These are phyloP conservation scores for Benitochromis conjunctus DNA, from an alignment of 2,113 vertebrate species.

Conservation along the genomic window DNA sequence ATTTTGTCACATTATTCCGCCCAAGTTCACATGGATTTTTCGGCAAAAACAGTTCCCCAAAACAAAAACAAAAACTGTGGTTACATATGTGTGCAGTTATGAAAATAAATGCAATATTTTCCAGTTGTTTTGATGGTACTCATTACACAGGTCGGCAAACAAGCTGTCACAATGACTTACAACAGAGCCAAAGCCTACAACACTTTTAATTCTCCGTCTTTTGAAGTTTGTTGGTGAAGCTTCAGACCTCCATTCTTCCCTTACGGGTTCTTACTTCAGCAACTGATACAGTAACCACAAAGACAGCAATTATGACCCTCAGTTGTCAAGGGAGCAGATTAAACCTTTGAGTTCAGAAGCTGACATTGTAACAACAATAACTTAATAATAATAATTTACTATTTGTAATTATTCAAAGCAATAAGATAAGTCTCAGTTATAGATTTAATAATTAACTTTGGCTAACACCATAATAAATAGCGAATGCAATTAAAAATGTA, in stretches of 20 bases:
- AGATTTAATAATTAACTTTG: conserved; percentile 38
- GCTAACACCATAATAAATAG: conserved; percentile 2
- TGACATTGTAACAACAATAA: conserved; percentile 34
- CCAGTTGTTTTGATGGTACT: background rate
- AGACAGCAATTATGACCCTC: conserved; percentile 58
- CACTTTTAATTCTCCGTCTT: background rate
- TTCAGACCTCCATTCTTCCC: background rate
- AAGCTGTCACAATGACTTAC: background rate
- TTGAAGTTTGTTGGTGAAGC: conserved; percentile 36
- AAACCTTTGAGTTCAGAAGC: conserved; percentile 44
- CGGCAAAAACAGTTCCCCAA: background rate
- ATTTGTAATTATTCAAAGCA: conserved; percentile 37
- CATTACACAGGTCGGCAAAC: background rate
- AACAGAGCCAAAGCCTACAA: background rate
- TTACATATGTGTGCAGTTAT: background rate
- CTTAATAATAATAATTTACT: conserved; percentile 42
- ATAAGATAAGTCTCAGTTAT: conserved; percentile 25
- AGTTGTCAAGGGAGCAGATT: conserved; percentile 40
- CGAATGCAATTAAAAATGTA: background rate
- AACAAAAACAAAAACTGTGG: background rate
- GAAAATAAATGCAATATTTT: background rate
- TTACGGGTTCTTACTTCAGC: background rate
- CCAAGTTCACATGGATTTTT: background rate
- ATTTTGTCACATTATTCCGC: background rate
- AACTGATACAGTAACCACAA: conserved; percentile 45